Evolutionary conservation across 2,888 invertebrate species (phyloP).

Genomic region (Oscheius sp.): DNA sequence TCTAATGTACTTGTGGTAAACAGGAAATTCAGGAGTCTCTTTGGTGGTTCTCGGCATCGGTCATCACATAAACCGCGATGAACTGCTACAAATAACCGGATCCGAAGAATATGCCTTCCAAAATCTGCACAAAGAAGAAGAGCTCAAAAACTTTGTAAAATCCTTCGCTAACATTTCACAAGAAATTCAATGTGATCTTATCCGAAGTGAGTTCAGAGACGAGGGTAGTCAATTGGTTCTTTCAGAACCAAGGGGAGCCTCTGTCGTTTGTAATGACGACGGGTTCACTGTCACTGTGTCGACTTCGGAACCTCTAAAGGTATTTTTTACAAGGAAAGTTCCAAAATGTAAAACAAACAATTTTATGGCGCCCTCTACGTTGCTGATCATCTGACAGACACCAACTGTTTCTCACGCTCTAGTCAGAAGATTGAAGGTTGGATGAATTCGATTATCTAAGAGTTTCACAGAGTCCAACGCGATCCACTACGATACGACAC

Average conservation of each 20-base stretch:
- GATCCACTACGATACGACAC: slow-evolving; percentile 8
- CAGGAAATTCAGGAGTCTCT: slow-evolving; percentile 10
- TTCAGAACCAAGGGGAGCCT: slow-evolving; percentile 22
- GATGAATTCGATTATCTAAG: neutral
- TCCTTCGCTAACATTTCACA: slow-evolving; percentile 14
- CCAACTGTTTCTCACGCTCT: neutral
- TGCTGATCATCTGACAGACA: neutral
- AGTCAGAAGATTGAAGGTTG: slow-evolving; percentile 5
- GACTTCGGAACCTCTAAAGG: slow-evolving; percentile 17
- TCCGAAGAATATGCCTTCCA: slow-evolving; percentile 20
- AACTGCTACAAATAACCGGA: slow-evolving; percentile 16
- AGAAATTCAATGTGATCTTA: slow-evolving; percentile 15
- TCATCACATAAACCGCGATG: slow-evolving; percentile 26
- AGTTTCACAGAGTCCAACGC: neutral
- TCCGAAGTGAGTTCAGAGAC: neutral
- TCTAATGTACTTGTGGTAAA: neutral
- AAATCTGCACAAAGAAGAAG: slow-evolving; percentile 22
- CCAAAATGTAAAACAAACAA: neutral
- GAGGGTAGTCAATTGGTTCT: neutral
- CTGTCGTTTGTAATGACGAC: neutral
- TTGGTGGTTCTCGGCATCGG: slow-evolving; percentile 26
- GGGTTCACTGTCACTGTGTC: slow-evolving; percentile 18
- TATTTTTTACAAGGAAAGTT: neutral
- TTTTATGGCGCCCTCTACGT: slow-evolving; percentile 32
- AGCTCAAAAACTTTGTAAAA: neutral